Conservation (phyloP, 2,797 vertebrate species). For the Margarornis squamiger region DNA sequence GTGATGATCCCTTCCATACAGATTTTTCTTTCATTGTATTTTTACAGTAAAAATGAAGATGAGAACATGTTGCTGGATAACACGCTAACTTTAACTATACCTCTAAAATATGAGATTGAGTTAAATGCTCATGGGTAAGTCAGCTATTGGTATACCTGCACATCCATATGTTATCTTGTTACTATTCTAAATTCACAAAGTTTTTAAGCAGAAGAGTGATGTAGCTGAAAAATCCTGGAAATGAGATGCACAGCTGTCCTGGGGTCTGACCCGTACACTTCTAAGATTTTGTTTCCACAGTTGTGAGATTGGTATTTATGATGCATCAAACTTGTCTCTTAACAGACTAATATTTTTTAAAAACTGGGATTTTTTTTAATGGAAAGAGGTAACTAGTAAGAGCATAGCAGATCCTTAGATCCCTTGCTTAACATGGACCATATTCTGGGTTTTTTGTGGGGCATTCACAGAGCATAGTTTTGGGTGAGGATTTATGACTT, state of each 20-base stretch:
- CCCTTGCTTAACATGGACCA: background rate
- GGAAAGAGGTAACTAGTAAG: background rate
- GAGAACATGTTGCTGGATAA: constrained; percentile 79
- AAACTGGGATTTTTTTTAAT: background rate
- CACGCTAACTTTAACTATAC: constrained; percentile 73
- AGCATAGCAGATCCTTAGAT: background rate
- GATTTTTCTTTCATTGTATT: background rate
- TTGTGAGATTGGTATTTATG: background rate
- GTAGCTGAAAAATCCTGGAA: background rate
- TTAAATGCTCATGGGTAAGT: constrained; percentile 88
- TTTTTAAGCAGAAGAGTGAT: background rate
- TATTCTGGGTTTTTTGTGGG: background rate
- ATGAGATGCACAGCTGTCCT: background rate
- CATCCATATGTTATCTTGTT: background rate
- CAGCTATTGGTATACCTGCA: background rate
- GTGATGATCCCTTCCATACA: background rate
- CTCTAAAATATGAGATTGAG: constrained; percentile 86
- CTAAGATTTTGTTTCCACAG: background rate
- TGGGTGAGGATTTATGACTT: background rate
- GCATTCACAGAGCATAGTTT: background rate
- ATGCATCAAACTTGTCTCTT: background rate
- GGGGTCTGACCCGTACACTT: background rate
- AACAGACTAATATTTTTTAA: background rate
- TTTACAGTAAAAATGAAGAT: constrained; percentile 85
- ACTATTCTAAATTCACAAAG: background rate